Evolutionary conservation across 2,888 invertebrate species (phyloP), one percentile per base, ranked within the genome.

Genomic region (Carterocephalus palaemon): DNA sequence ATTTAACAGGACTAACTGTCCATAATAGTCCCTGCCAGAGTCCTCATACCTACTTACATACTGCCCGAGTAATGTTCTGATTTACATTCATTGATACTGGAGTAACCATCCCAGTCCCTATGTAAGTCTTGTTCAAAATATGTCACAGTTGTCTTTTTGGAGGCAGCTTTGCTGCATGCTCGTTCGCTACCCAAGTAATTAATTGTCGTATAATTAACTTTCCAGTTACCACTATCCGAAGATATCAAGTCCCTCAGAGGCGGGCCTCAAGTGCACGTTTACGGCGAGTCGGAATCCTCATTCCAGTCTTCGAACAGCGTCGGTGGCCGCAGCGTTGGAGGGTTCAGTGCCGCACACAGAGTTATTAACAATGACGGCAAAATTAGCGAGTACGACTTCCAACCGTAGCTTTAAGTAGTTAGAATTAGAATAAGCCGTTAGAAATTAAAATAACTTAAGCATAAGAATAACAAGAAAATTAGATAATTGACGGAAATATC

Each of bases 331-430:
- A 87, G 83, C 26, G 75, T 76, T 8, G 85, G 88, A 49, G 84
- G 87, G 49, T 84, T 88, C 49, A 90, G 91, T 53, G 88, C 88
- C 8, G 91, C 93, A 0, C 84, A 90, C 26, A 91, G 91, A 13
- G 88, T 91, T 9, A 75, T 93, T 42, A 93, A 93, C 68, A 89
- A 92, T 52, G 92, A 94, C 62, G 94, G 94, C 46, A 90, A 89
- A 63, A 73, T 93, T 36, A 84, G 89, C 5, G 89, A 90, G 49
- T 91, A 89, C 56, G 68, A 71, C 29, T 70, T 74, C 20, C 52
- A 26, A n/a, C 50, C 51, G 5, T 38, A 49, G 34, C 24, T 6
- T 9, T 17, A 37, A 28, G 2, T 28, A 12, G n/a, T n/a, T n/a
- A 13, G 3, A 28, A 13, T 28, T 26, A 28, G n/a, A 9, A 20